These are phyloP conservation scores for Centruroides sculpturatus DNA, from an alignment of 1,140 invertebrate genomes.

Conservation along the genomic window DNA sequence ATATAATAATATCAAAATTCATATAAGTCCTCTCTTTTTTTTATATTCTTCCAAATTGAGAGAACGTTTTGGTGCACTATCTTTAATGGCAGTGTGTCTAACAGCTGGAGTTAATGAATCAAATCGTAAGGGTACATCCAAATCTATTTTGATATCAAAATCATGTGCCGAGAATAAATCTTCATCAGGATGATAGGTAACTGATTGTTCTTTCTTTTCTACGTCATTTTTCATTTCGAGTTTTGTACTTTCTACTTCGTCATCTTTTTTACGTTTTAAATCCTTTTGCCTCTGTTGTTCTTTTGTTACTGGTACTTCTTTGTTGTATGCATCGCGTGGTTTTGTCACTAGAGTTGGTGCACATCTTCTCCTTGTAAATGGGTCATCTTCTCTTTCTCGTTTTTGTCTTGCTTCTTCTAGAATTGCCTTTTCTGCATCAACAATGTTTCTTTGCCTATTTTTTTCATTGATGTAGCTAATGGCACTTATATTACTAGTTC, in stretches of 20 bases:
- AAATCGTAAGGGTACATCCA: constrained; percentile 58
- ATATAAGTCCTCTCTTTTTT: constrained; percentile 86
- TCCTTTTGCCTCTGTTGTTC: constrained; percentile 17
- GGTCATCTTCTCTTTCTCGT: constrained; percentile 72
- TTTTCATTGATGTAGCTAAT: constrained; percentile 95
- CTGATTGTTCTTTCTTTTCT: constrained; percentile 6
- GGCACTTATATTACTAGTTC: constrained; percentile 80
- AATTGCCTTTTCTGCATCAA: constrained; percentile 89
- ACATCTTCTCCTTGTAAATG: constrained; percentile 83
- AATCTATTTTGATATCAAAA: constrained; percentile 89
- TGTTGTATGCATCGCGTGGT: constrained; percentile 14
- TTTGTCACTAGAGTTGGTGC: constrained; percentile 49
- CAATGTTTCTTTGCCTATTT: constrained; percentile 80
- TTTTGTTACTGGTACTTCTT: constrained; percentile 15
- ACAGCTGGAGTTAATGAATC: constrained; percentile 12
- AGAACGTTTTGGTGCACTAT: constrained; percentile 66
- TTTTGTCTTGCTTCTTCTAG: constrained; percentile 53
- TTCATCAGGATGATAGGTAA: constrained; percentile 29
- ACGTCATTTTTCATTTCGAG: constrained; percentile 6
- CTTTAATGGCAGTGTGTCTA: constrained; percentile 42
- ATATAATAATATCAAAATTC: constrained; percentile 22
- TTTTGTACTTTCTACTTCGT: background rate
- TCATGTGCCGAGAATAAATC: constrained; percentile 82
- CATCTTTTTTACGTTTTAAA: constrained; percentile 13
- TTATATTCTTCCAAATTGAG: constrained; percentile 95